Base-by-base conservation (phyloP, 2,797 vertebrate genomes). In the Pogonophryne albipinna region DNA sequence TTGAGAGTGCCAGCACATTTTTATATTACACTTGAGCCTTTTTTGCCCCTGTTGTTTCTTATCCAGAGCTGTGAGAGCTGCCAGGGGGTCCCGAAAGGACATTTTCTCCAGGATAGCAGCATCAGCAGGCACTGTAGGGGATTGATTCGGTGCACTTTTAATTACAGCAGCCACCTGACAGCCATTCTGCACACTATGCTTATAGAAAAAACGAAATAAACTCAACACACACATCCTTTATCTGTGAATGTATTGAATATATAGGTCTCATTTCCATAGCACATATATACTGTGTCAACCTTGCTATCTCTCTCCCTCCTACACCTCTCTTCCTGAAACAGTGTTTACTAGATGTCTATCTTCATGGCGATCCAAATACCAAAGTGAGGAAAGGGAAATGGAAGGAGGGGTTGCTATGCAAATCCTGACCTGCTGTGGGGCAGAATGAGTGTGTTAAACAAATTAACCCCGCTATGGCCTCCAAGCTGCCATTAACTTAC, bases 291-390 rank as follows among this genome's bases (percentile, higher is more conserved):
- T 19, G 34, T 58, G 65, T 78, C 23, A 23, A 1, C 57, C 64
- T 12, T 19, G n/a, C 63, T 71, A 71, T 83, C 63, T 71, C 57
- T 78, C 42, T 79, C 76, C 63, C 62, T 78, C 58, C 82, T 45
- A 31, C 78, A 75, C 81, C 73, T 88, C 89, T 86, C 76, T 91
- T 92, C 87, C 89, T 84, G 82, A 76, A 83, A 19, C 73, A 57
- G n/a, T 87, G 88, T 89, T 91, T 90, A 73, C 74, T 16, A 76
- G 87, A 92, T 92, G 80, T 65, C 31, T 91, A 92, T 94, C 93
- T 87, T 79, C 62, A 46, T 60, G 8, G 76, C 62, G 60, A 71
- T 87, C 69, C 78, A 92, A 89, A 92, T 85, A 82, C 73, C 79
- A 81, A 72, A 66, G 72, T 71, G 16, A 46, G 80, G 78, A 87